Evolutionary conservation across 2,797 vertebrate genomes (phyloP), one percentile per base, ranked within the genome.

Genomic region (Cirrhinus molitorella): DNA sequence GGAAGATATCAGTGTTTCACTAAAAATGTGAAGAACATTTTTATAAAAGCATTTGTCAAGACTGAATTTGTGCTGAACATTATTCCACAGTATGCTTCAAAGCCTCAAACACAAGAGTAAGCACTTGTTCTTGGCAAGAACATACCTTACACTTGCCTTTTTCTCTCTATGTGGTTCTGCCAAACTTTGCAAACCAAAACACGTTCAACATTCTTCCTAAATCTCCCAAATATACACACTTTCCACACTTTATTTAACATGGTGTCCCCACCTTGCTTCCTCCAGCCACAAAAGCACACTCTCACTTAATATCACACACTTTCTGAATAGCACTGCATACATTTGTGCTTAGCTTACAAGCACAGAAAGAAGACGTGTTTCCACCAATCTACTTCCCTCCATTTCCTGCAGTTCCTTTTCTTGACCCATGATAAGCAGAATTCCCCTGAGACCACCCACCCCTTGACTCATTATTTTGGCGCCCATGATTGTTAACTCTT

Each of bases 401-500:
- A 90, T 90, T 92, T 93, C 92, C 91, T 91, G 86, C 86, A 61
- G 88, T 88, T 88, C 79, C 75, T 88, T 71, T 85, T 89, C 90
- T 87, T 90, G 88, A 82, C 89, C 87, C 59, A 55, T 84, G 90
- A 93, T 92, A 92, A 93, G 92, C 86, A 91, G 87, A 83, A 90
- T 86, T 90, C 91, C 88, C 81, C 65, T 47, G 89, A 84, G 90
- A 90, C 92, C 92, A 88, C 91, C 90, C 91, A 88, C 43, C 71
- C 80, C 80, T 86, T 78, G 17, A 81, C 49, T 87, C 73, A 79
- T 89, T 92, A 91, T 91, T 92, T 90, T 88, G 84, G 77, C 87
- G 87, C 85, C 76, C 82, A 79, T 89, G 71, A 91, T 92, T 93
- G 91, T 95, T 92, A 93, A 94, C 92, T 85, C 91, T 87, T 95